phyloP scores from a whole-genome alignment of 2,888 invertebrate genomes.

The Trissoscelio sp. region DNA sequence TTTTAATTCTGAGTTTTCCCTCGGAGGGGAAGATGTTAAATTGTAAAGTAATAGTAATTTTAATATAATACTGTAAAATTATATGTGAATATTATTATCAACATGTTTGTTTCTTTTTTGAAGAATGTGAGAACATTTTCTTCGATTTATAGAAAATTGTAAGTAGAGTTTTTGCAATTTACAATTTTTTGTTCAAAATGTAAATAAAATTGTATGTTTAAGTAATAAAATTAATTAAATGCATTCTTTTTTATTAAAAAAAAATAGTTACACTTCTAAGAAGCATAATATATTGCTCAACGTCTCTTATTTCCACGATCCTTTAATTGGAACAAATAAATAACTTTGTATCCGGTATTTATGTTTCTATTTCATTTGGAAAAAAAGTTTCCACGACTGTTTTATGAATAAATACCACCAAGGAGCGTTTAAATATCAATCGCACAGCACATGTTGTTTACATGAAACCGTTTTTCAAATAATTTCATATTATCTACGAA shows the following conservation, averaged over 20 bases:
- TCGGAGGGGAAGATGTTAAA: too few relatives aligned
- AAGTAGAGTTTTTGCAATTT: not conserved
- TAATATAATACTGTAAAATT: too few relatives aligned
- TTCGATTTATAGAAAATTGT: constrained; percentile 1
- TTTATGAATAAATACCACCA: constrained; percentile 2
- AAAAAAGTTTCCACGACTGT: not conserved
- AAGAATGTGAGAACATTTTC: not conserved
- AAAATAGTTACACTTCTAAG: too few relatives aligned
- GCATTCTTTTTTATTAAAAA: too few relatives aligned
- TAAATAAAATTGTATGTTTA: too few relatives aligned
- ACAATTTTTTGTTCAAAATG: not conserved
- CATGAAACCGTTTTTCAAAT: constrained; percentile 23
- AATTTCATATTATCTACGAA: constrained; percentile 42
- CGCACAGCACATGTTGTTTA: constrained; percentile 13
- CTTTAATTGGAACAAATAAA: too few relatives aligned
- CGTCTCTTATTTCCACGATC: too few relatives aligned
- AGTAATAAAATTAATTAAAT: too few relatives aligned
- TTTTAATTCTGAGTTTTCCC: too few relatives aligned
- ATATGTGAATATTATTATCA: not conserved
- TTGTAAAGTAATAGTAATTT: not conserved
- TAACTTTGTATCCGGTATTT: not conserved
- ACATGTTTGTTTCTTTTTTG: constrained; percentile 15
- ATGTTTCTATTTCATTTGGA: not conserved
- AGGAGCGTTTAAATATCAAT: constrained; percentile 7
- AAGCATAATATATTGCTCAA: too few relatives aligned